Percentiles rank a stretch among this genome's conserved stretches.
Evolutionary conservation across 2,113 vertebrate species (phyloP).

Genomic region (Syngnathus typhle): DNA sequence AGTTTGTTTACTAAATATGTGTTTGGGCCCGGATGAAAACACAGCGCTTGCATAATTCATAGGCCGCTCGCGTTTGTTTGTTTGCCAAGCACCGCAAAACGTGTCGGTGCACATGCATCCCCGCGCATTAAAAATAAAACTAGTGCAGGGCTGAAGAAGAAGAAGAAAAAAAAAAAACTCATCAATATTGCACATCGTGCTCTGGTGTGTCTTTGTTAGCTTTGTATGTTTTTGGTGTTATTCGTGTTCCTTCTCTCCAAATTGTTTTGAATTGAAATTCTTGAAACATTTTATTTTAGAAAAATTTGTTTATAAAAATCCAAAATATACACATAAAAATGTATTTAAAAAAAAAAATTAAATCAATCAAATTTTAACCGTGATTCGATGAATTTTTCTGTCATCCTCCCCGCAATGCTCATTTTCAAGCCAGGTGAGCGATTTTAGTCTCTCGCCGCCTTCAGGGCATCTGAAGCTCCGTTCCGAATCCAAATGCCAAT

Average conservation of each 20-base stretch:
- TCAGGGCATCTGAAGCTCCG: constrained; percentile 67
- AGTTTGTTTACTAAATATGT: constrained; percentile 77
- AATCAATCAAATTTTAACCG: no score
- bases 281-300: no score
- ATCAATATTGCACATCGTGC: constrained; percentile 72
- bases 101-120: constrained; percentile 60
- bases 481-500: constrained; percentile 77
- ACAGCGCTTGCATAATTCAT: constrained; percentile 69
- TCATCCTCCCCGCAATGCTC: constrained; percentile 46
- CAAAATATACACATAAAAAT: no score
- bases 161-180: constrained; percentile 25
- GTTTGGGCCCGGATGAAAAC: constrained; percentile 54
- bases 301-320: neutral
- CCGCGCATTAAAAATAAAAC: constrained; percentile 73
- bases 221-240: neutral
- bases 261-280: no score
- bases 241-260: no score
- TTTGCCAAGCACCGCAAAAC: constrained; percentile 54
- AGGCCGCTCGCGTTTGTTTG: constrained; percentile 50
- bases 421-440: constrained; percentile 71
- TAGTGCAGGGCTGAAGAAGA: constrained; percentile 50
- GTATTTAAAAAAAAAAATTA: no score
- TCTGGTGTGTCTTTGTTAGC: constrained; percentile 14
- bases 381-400: neutral
- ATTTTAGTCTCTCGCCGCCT: constrained; percentile 62